Evolutionary conservation across 1,140 invertebrate species (phyloP), one percentile per base, ranked within the genome.

Genomic region (Drosophila nigromelanica): DNA sequence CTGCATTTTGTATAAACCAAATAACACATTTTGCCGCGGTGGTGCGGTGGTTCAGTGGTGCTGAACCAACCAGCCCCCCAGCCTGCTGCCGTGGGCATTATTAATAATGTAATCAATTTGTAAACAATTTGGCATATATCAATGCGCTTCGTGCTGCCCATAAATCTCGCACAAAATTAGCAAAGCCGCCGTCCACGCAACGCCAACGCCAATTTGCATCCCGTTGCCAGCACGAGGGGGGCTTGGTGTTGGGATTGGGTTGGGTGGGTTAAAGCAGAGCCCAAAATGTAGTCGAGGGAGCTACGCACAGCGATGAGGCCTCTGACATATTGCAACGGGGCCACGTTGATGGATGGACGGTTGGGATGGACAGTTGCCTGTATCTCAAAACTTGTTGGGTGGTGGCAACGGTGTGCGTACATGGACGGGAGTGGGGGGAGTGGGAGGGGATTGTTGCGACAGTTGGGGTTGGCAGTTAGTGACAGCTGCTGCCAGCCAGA

Each of bases 51-150:
- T 37, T n/a, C 6, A 7, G 21, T 48, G 43, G 3, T 27, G 35
- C 67, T 75, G 47, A 30, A 14, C 21, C 2, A 8, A 40, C 5
- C 48, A 5, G 8, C 7, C 37, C 5, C 30, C 10, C 48, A 5
- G 8, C 7, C 27, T 5, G 27, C 14, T 55, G 60, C 52, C 71
- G 70, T 78, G 75, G 82, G 81, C 81, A 87, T 89, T 86, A 86
- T 86, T 86, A 82, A 86, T 86, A 86, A 86, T 86, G 82, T 76
- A 86, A 86, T 86, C 82, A 86, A 86, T 86, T 86, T 89, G 82
- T 89, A 86, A 86, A 86, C 82, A 86, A 86, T 86, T 86, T 86
- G 83, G 83, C 83, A 82, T 86, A 86, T 87, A 86, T 86, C 82
- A 86, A 86, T 86, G 82, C 73, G 72, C 79, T 86, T 73, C 82